Evolutionary conservation across 2,113 vertebrate genomes (phyloP), one percentile per base, ranked within the genome.

Genomic region (Ophthalmolycus amberensis): DNA sequence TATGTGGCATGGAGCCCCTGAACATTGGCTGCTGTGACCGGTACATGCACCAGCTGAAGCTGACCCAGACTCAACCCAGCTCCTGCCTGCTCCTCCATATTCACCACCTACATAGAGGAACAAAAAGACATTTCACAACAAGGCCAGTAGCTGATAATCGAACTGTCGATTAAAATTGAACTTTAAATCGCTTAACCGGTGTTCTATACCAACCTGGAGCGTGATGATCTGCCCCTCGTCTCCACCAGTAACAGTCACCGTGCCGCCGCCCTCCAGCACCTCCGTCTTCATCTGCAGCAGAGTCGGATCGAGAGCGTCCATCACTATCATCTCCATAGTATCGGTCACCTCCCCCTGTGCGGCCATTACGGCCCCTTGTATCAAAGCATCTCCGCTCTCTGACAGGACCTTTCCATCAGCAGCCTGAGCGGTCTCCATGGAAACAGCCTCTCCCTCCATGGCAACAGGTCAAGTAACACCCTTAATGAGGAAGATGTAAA

Each of bases 181-280:
- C 40, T 46, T 15, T 9, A 52, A 29, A 29, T 37, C 7, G 20
- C 11, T 27, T 22, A 67, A 52, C 1, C 0, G 0, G 1, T 20
- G 25, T 12, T 60, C 22, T 50, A 10, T 12, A 73, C 85, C 40
- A 42, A 93, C 93, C 92, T 94, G 98, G 59, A 99, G 95, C 0
- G 98, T 99, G 90, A 99, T 99, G 84, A 99, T 99, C 91, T 99
- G 98, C 0, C 98, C 99, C 87, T 99, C 97, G n/a, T 99, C 98
- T 69, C 91, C 93, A 38, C 93, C 90, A 1, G 93, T 92, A 15
- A 94, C 93, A 0, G 91, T 94, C 20, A 94, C 84, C 5, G 93
- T 94, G 54, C 90, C 88, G 90, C 97, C 0, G 42, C 71, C 91
- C 71, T 85, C 94, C 84, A 86, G 62, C 69, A 94, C 93, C 92